Percentiles rank a stretch among this genome's conserved stretches.
These are phyloP conservation scores for Dolichotis patagonum DNA, from an alignment of 2,113 vertebrate species.

Conservation along the genomic window DNA sequence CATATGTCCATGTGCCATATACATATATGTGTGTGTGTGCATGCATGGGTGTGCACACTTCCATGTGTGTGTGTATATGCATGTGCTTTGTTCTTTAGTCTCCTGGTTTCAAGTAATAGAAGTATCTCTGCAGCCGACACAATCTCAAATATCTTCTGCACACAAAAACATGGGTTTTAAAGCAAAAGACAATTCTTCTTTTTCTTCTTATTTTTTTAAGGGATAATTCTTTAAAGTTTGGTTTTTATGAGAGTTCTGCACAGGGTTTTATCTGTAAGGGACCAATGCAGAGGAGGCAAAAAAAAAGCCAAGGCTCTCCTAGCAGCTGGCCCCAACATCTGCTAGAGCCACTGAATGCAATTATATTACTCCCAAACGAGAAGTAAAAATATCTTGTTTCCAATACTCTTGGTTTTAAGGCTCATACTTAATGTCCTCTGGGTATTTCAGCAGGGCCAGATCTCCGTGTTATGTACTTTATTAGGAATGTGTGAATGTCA, in stretches of 20 bases:
- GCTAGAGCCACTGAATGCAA: constrained; percentile 91
- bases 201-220: too few species aligned
- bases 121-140: constrained; percentile 42
- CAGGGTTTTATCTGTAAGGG: constrained; percentile 81
- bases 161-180: constrained; percentile 7
- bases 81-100: neutral
- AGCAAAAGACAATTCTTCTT: constrained; percentile 55
- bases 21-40: too few species aligned
- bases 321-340: constrained; percentile 98
- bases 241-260: constrained; percentile 72
- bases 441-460: constrained; percentile 87
- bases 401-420: constrained; percentile 93
- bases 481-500: constrained; percentile 88
- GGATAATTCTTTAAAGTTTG: constrained; percentile 51
- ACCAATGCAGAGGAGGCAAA: constrained; percentile 73
- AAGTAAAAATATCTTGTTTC: constrained; percentile 95
- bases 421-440: constrained; percentile 90
- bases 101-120: constrained; percentile 59
- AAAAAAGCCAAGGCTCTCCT: constrained; percentile 84
- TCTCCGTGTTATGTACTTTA: constrained; percentile 86
- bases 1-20: neutral
- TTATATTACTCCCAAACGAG: constrained; percentile 93
- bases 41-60: too few species aligned
- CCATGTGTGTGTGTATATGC: neutral
- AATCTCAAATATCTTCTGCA: neutral